Evolutionary conservation across 2,888 invertebrate species (phyloP), one percentile per base, ranked within the genome.

Genomic region (Sinotaia quadrata): DNA sequence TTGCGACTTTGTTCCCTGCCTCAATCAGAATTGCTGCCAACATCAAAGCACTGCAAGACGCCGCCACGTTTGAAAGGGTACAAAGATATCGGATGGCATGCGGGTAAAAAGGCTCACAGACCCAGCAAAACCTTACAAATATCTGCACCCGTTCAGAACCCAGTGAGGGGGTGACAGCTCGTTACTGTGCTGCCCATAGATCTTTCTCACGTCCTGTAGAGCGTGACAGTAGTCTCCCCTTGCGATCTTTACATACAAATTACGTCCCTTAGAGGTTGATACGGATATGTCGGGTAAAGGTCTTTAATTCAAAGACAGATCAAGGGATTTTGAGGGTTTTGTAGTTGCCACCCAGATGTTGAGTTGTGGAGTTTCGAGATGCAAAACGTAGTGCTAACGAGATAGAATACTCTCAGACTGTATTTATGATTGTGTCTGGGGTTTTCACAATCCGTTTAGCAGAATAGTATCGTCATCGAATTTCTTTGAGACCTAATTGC

Each of bases 161-260:
- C 63, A 36, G 63, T 34, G 54, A 54, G 63, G 63, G 63, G 63
- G 31, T 63, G 63, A 63, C 63, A 63, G 63, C 63, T 63, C 54
- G 54, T 63, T 63, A 54, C 54, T 63, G 18, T 34, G 51, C 41
- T 21, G n/a, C 63, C 15, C 54, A 41, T 24, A 37, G 31, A 49
- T 15, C 61, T 47, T 62, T 49, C 51, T 24, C 51, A 27, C 2
- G 51, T 36, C n/a, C 31, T 12, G 18, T 18, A 27, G 27, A n/a
- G 34, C 33, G 51, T 21, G 12, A 51, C 51, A 34, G 61, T 62
- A 33, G 24, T 62, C 51, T 62, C 49, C 61, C 61, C 51, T 47
- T 29, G 51, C 61, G 49, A 24, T 49, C 51, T 49, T 1, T 24
- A 21, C 51, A 47, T 36, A 29, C 21, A 51, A 62, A 49, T 62